Percentiles rank a stretch among this genome's conserved stretches.
These are phyloP conservation scores for Yponomeuta plumbellus DNA, from an alignment of 2,888 invertebrate species.

Conservation along the genomic window DNA sequence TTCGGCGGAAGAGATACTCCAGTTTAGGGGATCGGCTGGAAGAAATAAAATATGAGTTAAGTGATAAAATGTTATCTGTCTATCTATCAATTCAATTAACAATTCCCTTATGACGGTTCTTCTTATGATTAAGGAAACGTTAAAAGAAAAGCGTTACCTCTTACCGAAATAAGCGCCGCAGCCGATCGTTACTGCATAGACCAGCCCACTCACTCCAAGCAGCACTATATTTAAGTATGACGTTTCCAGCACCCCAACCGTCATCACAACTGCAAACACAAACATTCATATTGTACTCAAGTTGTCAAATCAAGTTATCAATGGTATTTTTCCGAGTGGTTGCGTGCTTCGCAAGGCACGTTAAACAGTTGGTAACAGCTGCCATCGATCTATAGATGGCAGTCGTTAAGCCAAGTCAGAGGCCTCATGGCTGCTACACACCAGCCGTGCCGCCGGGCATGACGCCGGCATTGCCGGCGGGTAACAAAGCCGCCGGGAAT, in stretches of 20 bases:
- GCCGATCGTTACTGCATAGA: slow-evolving; percentile 84
- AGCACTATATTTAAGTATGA: slow-evolving; percentile 86
- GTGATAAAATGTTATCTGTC: background rate
- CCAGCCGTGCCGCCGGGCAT: no score
- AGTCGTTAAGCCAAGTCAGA: no score
- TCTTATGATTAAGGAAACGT: background rate
- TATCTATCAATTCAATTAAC: no score
- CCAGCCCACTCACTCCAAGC: slow-evolving; percentile 81
- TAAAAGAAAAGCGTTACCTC: slow-evolving; percentile 16
- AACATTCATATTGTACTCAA: slow-evolving; percentile 24
- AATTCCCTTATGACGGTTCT: no score
- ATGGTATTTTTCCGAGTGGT: no score
- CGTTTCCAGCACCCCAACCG: slow-evolving; percentile 88
- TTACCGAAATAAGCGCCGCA: slow-evolving; percentile 82
- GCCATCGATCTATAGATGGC: no score
- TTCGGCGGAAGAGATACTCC: slow-evolving; percentile 58
- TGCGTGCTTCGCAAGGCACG: no score
- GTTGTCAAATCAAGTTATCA: background rate
- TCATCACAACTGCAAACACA: slow-evolving; percentile 74
- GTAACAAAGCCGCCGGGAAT: no score
- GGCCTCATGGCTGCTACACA: no score
- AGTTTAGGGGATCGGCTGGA: slow-evolving; percentile 72
- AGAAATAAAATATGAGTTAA: slow-evolving; percentile 16
- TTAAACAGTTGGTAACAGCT: no score
- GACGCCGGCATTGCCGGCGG: no score